Evolutionary conservation across 2,797 vertebrate species (phyloP), one percentile per base, ranked within the genome.

Genomic region (Denticeps clupeoides): DNA sequence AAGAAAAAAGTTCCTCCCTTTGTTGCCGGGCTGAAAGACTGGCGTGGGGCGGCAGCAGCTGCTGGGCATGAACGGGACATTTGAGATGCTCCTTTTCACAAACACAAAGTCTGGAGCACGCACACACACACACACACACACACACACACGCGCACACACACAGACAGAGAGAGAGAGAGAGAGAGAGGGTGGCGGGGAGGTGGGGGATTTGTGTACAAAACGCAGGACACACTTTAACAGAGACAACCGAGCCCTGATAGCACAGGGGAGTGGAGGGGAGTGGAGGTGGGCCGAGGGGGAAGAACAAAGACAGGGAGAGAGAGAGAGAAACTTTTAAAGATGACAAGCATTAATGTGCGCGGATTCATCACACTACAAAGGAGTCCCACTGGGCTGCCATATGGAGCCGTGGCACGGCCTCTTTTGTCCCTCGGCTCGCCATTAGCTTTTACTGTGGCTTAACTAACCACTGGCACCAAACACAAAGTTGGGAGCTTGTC

Each of bases 191-290:
- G 47, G 13, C 52, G 55, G 27, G 45, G 53, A 26, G 26, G 43
- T 4, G 40, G 31, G 56, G 60, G 31, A 60, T 51, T 44, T 68
- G 68, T 67, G 57, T 63, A 73, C 67, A 69, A 71, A 77, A 70
- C 40, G 33, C 75, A 72, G 78, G 71, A 71, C 74, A 78, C 81
- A 78, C 79, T 80, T 81, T 38, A 75, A 68, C 60, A 69, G 60
- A 72, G 73, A 71, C 70, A 64, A 62, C 25, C 21, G 62, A 37
- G 46, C 58, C 15, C 54, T 64, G 28, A 64, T 46, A 61, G 69
- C 55, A 56, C 61, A 35, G 16, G 21, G 35, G 35, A 19, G 18
- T 25, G 24, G 35, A 22, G 41, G 22, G 19, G 48, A 26, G 21
- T 40, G 46, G 18, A 33, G 49, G 43, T 38, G 47, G 41, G 12